A percentile compares a stretch with the other conserved stretches of the same genome.
These are phyloP conservation scores for Anthophora plumipes DNA, from an alignment of 2,888 invertebrate genomes.

Conservation along the genomic window DNA sequence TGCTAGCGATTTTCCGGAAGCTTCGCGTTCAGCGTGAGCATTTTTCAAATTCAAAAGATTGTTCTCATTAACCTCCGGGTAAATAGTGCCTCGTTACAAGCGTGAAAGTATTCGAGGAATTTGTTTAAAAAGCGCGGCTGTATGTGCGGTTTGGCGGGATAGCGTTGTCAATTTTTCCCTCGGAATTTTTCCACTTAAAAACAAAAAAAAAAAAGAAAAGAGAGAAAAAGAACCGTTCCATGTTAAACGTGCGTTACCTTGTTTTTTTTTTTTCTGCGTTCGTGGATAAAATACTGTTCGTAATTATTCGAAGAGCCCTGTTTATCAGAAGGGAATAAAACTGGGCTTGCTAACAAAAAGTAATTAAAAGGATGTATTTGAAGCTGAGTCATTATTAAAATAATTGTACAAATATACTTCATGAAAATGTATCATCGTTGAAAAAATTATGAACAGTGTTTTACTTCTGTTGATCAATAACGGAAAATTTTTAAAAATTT, in stretches of 20 bases:
- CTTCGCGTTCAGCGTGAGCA: background rate
- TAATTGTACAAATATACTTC: too few species aligned
- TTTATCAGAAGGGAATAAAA: background rate
- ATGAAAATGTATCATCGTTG: background rate
- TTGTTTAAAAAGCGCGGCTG: background rate
- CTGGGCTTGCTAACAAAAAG: background rate
- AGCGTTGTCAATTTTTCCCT: background rate
- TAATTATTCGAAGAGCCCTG: slow-evolving; percentile 2
- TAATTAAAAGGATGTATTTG: background rate
- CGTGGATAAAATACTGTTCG: background rate
- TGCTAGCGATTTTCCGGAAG: background rate
- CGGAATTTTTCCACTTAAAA: background rate
- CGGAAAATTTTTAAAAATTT: background rate
- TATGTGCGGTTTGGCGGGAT: background rate
- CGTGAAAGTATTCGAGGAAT: background rate
- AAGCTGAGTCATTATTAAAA: background rate
- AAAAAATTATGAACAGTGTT: slow-evolving; percentile 13
- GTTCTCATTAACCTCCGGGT: background rate
- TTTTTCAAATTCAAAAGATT: background rate
- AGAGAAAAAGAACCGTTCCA: background rate
- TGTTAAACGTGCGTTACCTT: background rate
- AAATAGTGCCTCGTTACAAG: background rate
- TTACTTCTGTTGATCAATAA: background rate
- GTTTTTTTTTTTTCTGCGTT: background rate
- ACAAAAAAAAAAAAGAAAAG: too few species aligned